These are phyloP conservation scores for Pelodytes ibericus DNA, from an alignment of 2,797 vertebrate genomes.

Conservation along the genomic window DNA sequence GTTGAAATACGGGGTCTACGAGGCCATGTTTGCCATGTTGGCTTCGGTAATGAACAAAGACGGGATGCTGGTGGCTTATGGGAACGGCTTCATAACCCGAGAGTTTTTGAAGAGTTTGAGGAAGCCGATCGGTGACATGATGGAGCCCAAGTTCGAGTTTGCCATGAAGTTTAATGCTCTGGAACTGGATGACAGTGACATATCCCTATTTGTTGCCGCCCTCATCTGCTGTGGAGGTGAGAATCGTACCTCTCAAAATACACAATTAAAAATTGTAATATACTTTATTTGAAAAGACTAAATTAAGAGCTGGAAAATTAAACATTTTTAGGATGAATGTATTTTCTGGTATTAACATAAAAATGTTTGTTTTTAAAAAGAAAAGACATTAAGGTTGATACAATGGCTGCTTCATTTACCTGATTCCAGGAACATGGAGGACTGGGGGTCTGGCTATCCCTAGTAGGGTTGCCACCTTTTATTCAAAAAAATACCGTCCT, in stretches of 20 bases:
- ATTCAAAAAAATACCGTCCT: too few species aligned
- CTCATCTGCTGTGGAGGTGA: constrained; percentile 97
- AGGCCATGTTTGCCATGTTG: constrained; percentile 92
- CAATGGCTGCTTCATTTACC: too few species aligned
- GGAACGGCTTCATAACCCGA: constrained; percentile 89
- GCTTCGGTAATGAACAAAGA: constrained; percentile 98
- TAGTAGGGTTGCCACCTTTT: too few species aligned
- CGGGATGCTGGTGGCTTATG: constrained; percentile 88
- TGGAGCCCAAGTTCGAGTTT: constrained; percentile 98
- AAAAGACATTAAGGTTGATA: too few species aligned
- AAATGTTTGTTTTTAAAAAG: too few species aligned
- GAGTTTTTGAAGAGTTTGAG: constrained; percentile 94
- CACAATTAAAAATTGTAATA: too few species aligned
- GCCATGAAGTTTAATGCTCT: constrained; percentile 93
- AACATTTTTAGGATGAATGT: too few species aligned
- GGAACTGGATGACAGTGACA: constrained; percentile 91
- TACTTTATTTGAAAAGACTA: too few species aligned
- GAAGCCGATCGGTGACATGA: constrained; percentile 94
- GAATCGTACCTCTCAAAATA: constrained; percentile 32
- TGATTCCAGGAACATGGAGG: too few species aligned
- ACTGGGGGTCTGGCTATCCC: too few species aligned
- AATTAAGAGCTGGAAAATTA: too few species aligned
- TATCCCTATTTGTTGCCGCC: constrained; percentile 92
- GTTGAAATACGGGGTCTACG: constrained; percentile 91
- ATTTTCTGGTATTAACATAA: too few species aligned